Conservation (phyloP, 2,113 vertebrate species). For the Sardina pilchardus region DNA sequence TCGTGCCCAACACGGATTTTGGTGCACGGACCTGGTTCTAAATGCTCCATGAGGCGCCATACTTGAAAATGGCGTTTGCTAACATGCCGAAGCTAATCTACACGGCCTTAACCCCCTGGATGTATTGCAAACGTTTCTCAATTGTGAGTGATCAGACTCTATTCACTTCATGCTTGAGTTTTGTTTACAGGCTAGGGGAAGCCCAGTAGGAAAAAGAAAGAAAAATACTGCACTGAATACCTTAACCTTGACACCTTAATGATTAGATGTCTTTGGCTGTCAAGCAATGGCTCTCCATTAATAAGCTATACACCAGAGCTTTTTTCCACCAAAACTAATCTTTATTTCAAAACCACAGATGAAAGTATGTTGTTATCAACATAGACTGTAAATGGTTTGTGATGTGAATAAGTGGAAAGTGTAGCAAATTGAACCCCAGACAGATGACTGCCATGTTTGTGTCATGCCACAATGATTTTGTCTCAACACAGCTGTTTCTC, state of each 20-base stretch:
- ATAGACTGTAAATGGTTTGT: not conserved
- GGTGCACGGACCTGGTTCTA: too few species aligned
- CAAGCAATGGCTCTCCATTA: not conserved
- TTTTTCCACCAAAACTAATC: not conserved
- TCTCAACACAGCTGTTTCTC: conserved; percentile 40
- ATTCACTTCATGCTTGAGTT: too few species aligned
- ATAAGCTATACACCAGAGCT: not conserved
- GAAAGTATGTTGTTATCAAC: not conserved
- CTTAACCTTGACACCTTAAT: not conserved
- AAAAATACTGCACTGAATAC: too few species aligned
- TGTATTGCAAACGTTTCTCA: too few species aligned
- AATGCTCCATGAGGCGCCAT: too few species aligned
- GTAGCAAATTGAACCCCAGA: not conserved
- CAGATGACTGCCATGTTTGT: not conserved
- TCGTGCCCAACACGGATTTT: too few species aligned
- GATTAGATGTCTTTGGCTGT: not conserved
- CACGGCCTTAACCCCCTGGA: too few species aligned
- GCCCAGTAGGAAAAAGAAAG: too few species aligned
- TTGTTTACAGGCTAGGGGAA: too few species aligned
- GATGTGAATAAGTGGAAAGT: not conserved
- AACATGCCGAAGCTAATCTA: too few species aligned
- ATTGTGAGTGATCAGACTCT: too few species aligned
- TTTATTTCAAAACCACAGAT: not conserved
- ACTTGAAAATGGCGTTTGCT: too few species aligned
- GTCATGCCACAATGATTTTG: conserved; percentile 20